Base-by-base conservation (phyloP, 2,888 invertebrate species). In the Platycheirus albimanus region DNA sequence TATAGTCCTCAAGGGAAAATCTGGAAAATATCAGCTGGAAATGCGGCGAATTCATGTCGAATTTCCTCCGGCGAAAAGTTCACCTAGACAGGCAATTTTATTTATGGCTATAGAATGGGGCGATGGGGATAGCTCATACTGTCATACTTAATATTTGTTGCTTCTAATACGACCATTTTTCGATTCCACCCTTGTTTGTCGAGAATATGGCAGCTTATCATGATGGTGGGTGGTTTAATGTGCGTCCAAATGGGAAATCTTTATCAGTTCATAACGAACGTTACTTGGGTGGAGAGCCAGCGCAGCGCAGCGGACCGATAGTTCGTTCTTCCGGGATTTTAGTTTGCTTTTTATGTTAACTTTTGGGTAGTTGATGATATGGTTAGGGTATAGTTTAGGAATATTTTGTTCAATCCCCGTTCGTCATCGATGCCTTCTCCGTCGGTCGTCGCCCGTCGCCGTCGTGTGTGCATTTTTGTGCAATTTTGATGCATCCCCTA, bases 261-360 rank as follows among this genome's bases (percentile, higher is more conserved):
- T 86, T 87, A 86, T 87, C 87, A 88, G 88, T 88, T 87, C 86
- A 77, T 85, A 86, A 85, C 84, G 87, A 88, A 86, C 83, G 83
- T 78, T 83, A 78, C 72, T 83, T 77, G 51, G 81, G 86, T 85
- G 86, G 78, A 72, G 75, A 76, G 63, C 79, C 67, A 67, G 75
- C 72, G 75, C 45, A 85, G 69, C 66, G 64, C 67, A 67, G 75
- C 72, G 75, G 61, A 85, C 71, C 66, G 64, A 70, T 54, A 43
- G 76, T 79, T 76, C 71, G 76, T 78, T 64, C 61, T 81, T 77
- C 52, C 71, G 77, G 72, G 63, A 74, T 69, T 74, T 78, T 78
- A 56, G 63, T 78, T 83, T 78, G 72, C 64, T 69, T 76, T 66
- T 74, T 78, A 38, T 66, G 56, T 52, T 64, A 52, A 36, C 54